A percentile compares a stretch with the other conserved stretches of the same genome.
Evolutionary conservation across 2,797 vertebrate species (phyloP).

Genomic region (Arnoldichthys spilopterus): DNA sequence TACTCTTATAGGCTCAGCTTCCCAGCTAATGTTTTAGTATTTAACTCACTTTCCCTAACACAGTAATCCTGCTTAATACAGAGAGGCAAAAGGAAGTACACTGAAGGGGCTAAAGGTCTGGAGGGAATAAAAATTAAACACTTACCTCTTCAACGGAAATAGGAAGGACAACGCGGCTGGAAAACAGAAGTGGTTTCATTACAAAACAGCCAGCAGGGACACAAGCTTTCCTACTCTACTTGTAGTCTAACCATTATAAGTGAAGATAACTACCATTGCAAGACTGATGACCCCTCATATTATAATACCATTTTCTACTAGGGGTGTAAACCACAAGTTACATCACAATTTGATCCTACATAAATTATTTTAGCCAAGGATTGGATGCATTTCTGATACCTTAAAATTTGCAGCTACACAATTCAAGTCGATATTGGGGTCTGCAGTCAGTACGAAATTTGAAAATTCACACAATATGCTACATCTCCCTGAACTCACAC

Average conservation of each 20-base stretch:
- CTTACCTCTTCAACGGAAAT: conserved; percentile 97
- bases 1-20: background rate
- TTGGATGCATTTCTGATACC: too few relatives aligned
- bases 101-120: background rate
- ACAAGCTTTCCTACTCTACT: background rate
- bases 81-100: background rate
- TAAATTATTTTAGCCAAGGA: too few relatives aligned
- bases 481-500: too few relatives aligned
- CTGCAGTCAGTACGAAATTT: too few relatives aligned
- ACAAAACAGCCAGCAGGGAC: background rate
- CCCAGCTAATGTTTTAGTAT: background rate
- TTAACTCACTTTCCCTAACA: background rate
- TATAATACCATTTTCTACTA: background rate
- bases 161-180: conserved; percentile 91
- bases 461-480: too few relatives aligned
- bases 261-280: background rate
- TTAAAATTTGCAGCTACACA: too few relatives aligned
- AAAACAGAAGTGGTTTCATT: conserved; percentile 62
- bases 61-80: background rate
- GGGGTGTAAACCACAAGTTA: too few relatives aligned
- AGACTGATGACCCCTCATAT: background rate
- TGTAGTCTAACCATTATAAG: background rate
- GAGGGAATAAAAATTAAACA: background rate
- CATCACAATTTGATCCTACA: too few relatives aligned
- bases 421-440: too few relatives aligned